Conservation (phyloP, 2,113 vertebrate species). For the Dicentrarchus labrax region DNA sequence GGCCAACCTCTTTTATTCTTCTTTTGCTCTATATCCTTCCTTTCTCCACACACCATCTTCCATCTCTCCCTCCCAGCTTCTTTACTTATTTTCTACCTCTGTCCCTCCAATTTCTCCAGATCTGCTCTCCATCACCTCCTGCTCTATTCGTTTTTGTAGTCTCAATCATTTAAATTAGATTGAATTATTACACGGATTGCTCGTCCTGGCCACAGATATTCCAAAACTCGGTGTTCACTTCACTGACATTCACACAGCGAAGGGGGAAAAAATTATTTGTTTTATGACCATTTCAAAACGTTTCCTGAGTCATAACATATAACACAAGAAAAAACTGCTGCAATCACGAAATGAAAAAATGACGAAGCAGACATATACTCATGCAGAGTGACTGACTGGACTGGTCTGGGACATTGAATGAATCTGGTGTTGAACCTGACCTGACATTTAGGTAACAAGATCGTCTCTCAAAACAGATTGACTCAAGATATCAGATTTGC, state of each 20-base stretch:
- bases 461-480: too few species aligned
- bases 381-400: not conserved
- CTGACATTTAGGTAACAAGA: not conserved
- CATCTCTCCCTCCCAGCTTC: not conserved
- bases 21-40: conserved; percentile 52
- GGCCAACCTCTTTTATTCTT: conserved; percentile 51
- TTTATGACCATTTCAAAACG: not conserved
- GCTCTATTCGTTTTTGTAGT: not conserved
- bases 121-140: not conserved
- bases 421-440: not conserved
- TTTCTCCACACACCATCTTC: conserved; percentile 24
- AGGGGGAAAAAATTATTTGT: not conserved
- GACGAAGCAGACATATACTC: not conserved
- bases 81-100: not conserved
- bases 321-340: not conserved
- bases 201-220: not conserved
- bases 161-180: not conserved
- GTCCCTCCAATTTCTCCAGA: not conserved
- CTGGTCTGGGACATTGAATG: not conserved
- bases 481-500: not conserved
- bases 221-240: not conserved
- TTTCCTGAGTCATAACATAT: not conserved
- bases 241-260: not conserved
- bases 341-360: not conserved
- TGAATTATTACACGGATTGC: not conserved